These are phyloP conservation scores for Bubo blakistoni DNA, from an alignment of 2,113 vertebrate genomes.

Conservation along the genomic window DNA sequence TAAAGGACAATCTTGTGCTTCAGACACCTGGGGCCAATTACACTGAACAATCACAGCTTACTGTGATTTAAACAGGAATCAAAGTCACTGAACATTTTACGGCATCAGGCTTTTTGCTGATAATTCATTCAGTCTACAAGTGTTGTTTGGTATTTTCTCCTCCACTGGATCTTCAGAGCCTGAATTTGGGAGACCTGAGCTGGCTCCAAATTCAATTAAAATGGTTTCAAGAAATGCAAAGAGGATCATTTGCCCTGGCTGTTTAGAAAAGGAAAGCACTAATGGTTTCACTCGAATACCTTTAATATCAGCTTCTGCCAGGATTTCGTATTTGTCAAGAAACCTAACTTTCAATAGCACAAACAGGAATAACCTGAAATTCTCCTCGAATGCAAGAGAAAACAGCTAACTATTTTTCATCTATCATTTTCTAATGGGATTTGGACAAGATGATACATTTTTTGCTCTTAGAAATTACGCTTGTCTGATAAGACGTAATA, in stretches of 20 bases:
- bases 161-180: background rate
- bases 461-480: background rate
- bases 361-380: background rate
- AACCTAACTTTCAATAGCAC: background rate
- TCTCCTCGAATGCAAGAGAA: background rate
- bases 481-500: background rate
- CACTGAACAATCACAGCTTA: background rate
- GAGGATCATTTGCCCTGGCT: background rate
- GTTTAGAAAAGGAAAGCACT: background rate
- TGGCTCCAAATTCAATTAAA: constrained; percentile 3
- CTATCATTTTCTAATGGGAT: background rate
- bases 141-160: background rate
- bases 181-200: background rate
- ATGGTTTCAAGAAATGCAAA: background rate
- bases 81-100: background rate
- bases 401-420: background rate
- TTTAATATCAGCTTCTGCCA: background rate
- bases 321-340: background rate
- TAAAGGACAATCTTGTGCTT: background rate
- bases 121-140: background rate
- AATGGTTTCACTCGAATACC: background rate
- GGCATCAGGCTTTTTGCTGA: background rate
- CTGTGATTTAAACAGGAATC: constrained; percentile 1
- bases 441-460: background rate
- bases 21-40: background rate